These are phyloP conservation scores for Phoebastria nigripes DNA, from an alignment of 2,797 vertebrate species.

Conservation along the genomic window DNA sequence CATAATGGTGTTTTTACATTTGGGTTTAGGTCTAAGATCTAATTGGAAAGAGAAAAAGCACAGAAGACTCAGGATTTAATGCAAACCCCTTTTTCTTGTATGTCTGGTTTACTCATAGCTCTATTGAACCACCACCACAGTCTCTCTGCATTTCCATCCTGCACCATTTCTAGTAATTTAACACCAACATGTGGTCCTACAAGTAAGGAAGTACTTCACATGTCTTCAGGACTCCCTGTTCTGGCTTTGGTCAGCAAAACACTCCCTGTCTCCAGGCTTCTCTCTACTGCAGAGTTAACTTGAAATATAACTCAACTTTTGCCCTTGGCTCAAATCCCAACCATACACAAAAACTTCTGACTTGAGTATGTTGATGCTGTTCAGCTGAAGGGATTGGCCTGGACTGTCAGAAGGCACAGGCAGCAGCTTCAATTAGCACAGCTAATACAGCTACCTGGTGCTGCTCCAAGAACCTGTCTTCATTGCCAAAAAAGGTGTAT, in stretches of 20 bases:
- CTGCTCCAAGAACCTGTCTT: neutral
- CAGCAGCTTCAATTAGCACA: neutral
- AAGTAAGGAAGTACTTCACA: slow-evolving; percentile 25
- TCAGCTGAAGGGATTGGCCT: neutral
- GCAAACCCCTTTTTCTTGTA: neutral
- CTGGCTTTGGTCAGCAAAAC: slow-evolving; percentile 59
- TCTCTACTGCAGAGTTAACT: slow-evolving; percentile 31
- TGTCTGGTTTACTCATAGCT: neutral
- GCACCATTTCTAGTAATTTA: neutral
- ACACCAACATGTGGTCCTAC: neutral
- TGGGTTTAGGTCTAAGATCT: neutral
- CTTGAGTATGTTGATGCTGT: slow-evolving; percentile 19
- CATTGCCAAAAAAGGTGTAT: slow-evolving; percentile 59
- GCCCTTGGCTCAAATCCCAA: slow-evolving; percentile 46
- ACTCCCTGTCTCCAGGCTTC: neutral
- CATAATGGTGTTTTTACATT: neutral
- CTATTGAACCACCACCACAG: neutral
- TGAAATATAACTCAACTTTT: slow-evolving; percentile 37
- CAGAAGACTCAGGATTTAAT: neutral
- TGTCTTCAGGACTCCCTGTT: slow-evolving; percentile 11
- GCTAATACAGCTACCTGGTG: neutral
- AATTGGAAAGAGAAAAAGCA: neutral
- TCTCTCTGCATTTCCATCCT: neutral
- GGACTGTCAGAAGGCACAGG: neutral
- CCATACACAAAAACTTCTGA: slow-evolving; percentile 30